phyloP scores from a whole-genome alignment of 2,888 invertebrate species.

The Noctua pronuba region DNA sequence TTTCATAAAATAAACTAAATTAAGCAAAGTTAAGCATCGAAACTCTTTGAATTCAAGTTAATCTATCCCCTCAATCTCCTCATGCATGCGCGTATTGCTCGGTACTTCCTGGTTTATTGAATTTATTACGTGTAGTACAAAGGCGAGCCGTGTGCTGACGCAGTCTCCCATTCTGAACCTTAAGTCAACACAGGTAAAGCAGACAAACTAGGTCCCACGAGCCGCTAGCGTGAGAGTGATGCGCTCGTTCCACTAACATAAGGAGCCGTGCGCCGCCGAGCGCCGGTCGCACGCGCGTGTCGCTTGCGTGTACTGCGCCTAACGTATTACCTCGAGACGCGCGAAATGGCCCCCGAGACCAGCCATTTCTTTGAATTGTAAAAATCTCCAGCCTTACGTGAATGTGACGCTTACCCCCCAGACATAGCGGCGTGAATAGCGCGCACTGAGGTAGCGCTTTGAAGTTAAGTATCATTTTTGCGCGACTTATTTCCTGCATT shows the following conservation, averaged over 20 bases:
- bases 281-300: conserved; percentile 13
- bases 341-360: conserved; percentile 68
- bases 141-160: background rate
- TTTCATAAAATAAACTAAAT: background rate
- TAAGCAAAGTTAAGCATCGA: conserved; percentile 9
- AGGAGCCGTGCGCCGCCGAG: conserved; percentile 10
- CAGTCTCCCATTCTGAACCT: background rate
- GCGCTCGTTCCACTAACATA: conserved; percentile 14
- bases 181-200: conserved; percentile 17
- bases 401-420: conserved; percentile 21
- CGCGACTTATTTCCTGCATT: conserved; percentile 71
- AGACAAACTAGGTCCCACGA: conserved; percentile 12
- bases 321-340: conserved; percentile 62
- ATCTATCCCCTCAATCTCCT: background rate
- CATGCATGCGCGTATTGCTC: background rate
- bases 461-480: conserved; percentile 68
- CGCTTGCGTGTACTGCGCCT: conserved; percentile 41
- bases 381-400: conserved; percentile 45
- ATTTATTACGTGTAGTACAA: background rate
- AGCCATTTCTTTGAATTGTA: conserved; percentile 67
- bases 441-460: conserved; percentile 38
- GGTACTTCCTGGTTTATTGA: background rate
- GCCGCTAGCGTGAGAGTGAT: conserved; percentile 4
- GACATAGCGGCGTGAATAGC: conserved; percentile 51
- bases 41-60: conserved; percentile 8